Percentiles rank a stretch among this genome's conserved stretches.
These are phyloP conservation scores for Coreius guichenoti DNA, from an alignment of 2,797 vertebrate genomes.

Conservation along the genomic window DNA sequence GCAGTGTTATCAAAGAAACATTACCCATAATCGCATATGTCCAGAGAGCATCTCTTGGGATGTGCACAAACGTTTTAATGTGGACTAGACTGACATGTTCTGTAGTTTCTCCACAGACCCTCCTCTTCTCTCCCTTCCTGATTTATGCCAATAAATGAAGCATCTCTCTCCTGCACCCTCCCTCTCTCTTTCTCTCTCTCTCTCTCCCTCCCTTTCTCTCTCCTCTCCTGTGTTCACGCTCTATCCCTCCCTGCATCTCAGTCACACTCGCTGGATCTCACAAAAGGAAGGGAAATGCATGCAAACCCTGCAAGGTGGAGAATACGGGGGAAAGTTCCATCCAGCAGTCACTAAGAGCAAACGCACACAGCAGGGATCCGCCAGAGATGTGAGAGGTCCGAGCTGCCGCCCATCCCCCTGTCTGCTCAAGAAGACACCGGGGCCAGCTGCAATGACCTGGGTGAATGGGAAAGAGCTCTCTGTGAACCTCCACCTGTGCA, in stretches of 20 bases:
- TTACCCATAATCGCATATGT: constrained; percentile 32
- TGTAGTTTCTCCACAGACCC: constrained; percentile 55
- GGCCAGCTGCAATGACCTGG: constrained; percentile 63
- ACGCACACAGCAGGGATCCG: constrained; percentile 33
- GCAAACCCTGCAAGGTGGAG: constrained; percentile 37
- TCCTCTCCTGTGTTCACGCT: constrained; percentile 44
- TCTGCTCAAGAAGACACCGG: constrained; percentile 45
- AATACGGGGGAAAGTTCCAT: constrained; percentile 57
- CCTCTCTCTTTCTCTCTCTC: constrained; percentile 1
- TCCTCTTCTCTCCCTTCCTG: constrained; percentile 63
- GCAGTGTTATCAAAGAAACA: constrained; percentile 42
- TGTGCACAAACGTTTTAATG: constrained; percentile 28
- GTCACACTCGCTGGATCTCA: constrained; percentile 53
- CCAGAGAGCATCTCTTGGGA: constrained; percentile 33
- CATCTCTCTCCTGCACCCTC: constrained; percentile 52
- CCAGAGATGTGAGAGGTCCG: constrained; percentile 59
- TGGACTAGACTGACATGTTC: constrained; percentile 56
- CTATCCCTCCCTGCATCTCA: constrained; percentile 52
- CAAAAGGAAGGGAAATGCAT: constrained; percentile 47
- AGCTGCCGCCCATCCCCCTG: constrained; percentile 40
- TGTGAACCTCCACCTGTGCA: constrained; percentile 64
- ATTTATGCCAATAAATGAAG: constrained; percentile 66
- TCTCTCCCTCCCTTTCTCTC: constrained; percentile 31
- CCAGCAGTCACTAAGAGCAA: constrained; percentile 26
- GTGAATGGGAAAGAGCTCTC: constrained; percentile 65